Evolutionary conservation across 2,888 invertebrate species (phyloP), one percentile per base, ranked within the genome.

Genomic region (Podabrus alpinus): DNA sequence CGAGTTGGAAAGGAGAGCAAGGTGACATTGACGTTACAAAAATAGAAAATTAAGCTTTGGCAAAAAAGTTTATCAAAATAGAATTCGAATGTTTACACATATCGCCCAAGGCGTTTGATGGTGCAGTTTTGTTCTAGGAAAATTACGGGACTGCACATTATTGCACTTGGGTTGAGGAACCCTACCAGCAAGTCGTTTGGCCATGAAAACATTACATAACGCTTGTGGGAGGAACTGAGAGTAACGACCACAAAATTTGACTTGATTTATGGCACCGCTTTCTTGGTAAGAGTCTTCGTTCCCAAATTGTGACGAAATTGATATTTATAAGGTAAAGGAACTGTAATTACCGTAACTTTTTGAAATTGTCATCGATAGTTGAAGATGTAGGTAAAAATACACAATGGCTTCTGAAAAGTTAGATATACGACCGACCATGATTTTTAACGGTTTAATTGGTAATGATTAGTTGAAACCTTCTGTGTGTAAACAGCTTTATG

Each of bases 391-490:
- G 13, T n/a, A 64, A 64, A 45, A 13, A 15, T 1, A 29, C 15
- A 24, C 19, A 67, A 67, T 64, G 45, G 29, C 68, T 71, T 67
- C 68, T 59, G 67, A 21, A 62, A 64, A 62, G 10, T 9, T 19
- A 69, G 66, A 73, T 73, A 73, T 73, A 69, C 61, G 11, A 66
- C 19, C 71, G 71, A 29, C 67, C 25, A 15, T 67, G 45, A 67
- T 15, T 67, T 15, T 17, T 13, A 87, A 89, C 86, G 79, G 85
- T 81, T 88, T 88, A 84, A 83, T 85, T 82, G 87, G 61, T 66
- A 61, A 76, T 88, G 88, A 89, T 89, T 89, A 89, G 88, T 88
- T 89, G 88, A 89, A 89, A 89, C 89, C 88, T 88, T 89, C 89
- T 88, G 89, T 89, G 88, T 89, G 88, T 89, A 89, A 84, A 83